phyloP scores from a whole-genome alignment of 2,797 vertebrate genomes.

The Sciurus carolinensis region DNA sequence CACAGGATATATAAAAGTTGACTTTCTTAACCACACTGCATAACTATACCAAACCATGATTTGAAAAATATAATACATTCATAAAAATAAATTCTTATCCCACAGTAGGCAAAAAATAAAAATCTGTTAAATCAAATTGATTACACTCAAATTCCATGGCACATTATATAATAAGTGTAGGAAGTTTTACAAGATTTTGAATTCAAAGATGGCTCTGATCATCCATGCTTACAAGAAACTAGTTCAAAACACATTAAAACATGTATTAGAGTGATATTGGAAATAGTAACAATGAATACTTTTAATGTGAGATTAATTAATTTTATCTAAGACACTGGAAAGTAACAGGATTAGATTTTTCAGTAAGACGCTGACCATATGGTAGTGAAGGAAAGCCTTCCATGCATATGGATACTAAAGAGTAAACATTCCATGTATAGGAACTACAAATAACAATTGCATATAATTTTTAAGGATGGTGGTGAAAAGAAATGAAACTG shows the following conservation, averaged over 20 bases:
- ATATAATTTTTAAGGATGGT: neutral
- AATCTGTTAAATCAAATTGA: neutral
- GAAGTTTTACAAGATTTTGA: neutral
- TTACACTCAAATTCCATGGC: neutral
- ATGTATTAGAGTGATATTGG: neutral
- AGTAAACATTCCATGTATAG: neutral
- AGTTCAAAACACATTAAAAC: constrained; percentile 18
- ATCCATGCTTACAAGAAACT: neutral
- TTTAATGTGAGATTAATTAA: constrained; percentile 33
- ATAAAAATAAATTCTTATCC: neutral
- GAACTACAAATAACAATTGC: neutral
- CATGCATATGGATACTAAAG: neutral
- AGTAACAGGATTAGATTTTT: constrained; percentile 4
- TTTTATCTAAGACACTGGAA: neutral
- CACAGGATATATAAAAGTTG: neutral
- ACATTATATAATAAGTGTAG: neutral
- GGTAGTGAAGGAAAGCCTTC: neutral
- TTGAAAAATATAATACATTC: neutral
- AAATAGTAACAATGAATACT: constrained; percentile 18
- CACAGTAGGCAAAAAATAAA: neutral
- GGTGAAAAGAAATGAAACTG: neutral
- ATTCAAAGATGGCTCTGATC: neutral
- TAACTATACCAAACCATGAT: neutral
- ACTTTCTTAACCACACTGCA: neutral
- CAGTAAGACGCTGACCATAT: neutral